These are phyloP conservation scores for Euspilapteryx auroguttella DNA, from an alignment of 2,888 invertebrate species.

Conservation along the genomic window DNA sequence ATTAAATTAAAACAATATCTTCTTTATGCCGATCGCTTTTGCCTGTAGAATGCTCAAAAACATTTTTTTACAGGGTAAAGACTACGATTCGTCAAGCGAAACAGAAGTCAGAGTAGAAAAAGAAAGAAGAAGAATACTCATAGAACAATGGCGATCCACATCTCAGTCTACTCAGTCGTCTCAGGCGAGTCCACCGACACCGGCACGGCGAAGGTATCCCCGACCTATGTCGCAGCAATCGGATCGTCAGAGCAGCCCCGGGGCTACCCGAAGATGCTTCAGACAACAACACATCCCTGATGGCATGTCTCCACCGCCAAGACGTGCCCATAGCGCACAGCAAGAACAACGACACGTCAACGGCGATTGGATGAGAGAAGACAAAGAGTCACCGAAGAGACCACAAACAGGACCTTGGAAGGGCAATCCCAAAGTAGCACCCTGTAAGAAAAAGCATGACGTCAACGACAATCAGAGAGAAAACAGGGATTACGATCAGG, in stretches of 20 bases:
- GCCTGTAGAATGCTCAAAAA: too few relatives aligned
- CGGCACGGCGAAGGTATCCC: constrained; percentile 29
- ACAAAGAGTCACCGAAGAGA: constrained; percentile 46
- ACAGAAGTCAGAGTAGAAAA: constrained; percentile 71
- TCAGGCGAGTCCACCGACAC: constrained; percentile 38
- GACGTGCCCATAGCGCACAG: constrained; percentile 37
- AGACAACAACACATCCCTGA: constrained; percentile 35
- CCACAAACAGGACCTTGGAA: constrained; percentile 49
- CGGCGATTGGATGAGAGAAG: constrained; percentile 31
- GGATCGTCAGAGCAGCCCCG: constrained; percentile 41
- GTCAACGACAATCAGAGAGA: constrained; percentile 38
- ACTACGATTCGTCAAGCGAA: constrained; percentile 79
- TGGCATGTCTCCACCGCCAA: constrained; percentile 40
- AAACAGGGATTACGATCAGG: constrained; percentile 30
- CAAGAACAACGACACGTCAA: constrained; percentile 30
- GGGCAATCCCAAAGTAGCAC: constrained; percentile 40
- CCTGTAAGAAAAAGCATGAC: too few relatives aligned
- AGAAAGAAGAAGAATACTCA: constrained; percentile 66
- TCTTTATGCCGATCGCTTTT: too few relatives aligned
- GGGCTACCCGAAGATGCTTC: constrained; percentile 28
- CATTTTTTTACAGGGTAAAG: constrained; percentile 65
- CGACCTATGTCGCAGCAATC: constrained; percentile 30
- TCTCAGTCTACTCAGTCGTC: constrained; percentile 50
- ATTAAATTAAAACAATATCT: constrained; percentile 4
- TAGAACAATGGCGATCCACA: constrained; percentile 78